Evolutionary conservation across 1,140 invertebrate genomes (phyloP).

Genomic region (Drosophila santomea): DNA sequence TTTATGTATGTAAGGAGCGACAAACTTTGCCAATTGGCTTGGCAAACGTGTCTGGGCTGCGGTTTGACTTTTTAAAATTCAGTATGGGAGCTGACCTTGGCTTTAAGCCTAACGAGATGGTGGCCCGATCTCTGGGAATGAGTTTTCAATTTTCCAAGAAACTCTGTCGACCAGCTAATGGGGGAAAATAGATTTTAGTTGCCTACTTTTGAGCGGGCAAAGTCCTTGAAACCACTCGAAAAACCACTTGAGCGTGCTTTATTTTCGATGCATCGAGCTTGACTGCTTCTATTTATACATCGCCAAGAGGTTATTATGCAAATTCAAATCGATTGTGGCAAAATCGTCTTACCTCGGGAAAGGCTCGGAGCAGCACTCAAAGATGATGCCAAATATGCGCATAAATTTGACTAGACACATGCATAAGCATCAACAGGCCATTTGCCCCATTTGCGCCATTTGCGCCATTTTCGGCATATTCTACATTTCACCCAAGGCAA

Average conservation of each 20-base stretch:
- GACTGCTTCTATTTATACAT: slow-evolving; percentile 32
- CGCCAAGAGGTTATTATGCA: slow-evolving; percentile 50
- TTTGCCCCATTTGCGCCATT: slow-evolving; percentile 40
- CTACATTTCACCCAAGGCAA: slow-evolving; percentile 15
- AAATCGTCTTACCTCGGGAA: slow-evolving; percentile 33
- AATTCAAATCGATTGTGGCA: slow-evolving; percentile 45
- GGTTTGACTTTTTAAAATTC: slow-evolving; percentile 47
- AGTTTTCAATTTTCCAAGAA: slow-evolving; percentile 35
- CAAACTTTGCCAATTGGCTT: slow-evolving; percentile 42
- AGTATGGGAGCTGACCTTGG: slow-evolving; percentile 28
- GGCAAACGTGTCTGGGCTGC: slow-evolving; percentile 21
- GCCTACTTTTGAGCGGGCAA: slow-evolving; percentile 13
- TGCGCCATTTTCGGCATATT: slow-evolving; percentile 53
- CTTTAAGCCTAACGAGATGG: slow-evolving; percentile 7
- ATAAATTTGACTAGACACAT: slow-evolving; percentile 55
- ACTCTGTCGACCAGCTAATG: slow-evolving; percentile 7
- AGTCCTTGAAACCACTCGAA: slow-evolving; percentile 29
- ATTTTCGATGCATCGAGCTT: slow-evolving; percentile 16
- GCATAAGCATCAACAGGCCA: slow-evolving; percentile 60
- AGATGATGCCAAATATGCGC: slow-evolving; percentile 45
- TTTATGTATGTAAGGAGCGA: slow-evolving; percentile 22
- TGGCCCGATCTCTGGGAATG: slow-evolving; percentile 15
- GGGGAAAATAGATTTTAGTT: slow-evolving; percentile 19
- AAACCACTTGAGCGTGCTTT: slow-evolving; percentile 3
- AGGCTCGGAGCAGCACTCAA: slow-evolving; percentile 6